These are phyloP conservation scores for Ptychobarbus kaznakovi DNA, from an alignment of 2,797 vertebrate species.

Conservation along the genomic window DNA sequence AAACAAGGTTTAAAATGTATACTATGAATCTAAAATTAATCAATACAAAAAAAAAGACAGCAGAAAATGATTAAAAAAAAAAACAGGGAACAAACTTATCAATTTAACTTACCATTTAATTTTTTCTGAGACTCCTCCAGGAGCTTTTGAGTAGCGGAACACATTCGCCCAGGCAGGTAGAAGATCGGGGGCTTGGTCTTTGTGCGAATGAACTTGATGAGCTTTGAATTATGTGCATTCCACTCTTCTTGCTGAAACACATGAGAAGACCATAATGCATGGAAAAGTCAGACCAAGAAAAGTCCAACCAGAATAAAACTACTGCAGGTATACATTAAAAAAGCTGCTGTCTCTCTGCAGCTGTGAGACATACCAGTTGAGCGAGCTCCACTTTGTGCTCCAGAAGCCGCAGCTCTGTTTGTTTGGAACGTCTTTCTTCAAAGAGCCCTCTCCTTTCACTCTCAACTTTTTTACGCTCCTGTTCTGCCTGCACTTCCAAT, in stretches of 20 bases:
- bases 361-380: conserved; percentile 86
- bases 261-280: background rate
- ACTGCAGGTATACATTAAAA: background rate
- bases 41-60: background rate
- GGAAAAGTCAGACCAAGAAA: background rate
- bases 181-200: conserved; percentile 96
- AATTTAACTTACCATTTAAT: conserved; percentile 87
- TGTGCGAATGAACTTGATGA: conserved; percentile 96
- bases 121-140: conserved; percentile 97
- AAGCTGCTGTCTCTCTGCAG: background rate
- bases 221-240: conserved; percentile 92
- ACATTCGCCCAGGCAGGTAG: conserved; percentile 94
- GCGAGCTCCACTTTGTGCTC: conserved; percentile 99
- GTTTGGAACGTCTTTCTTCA: conserved; percentile 96
- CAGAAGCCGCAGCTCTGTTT: conserved; percentile 94
- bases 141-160: conserved; percentile 93
- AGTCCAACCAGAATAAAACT: background rate
- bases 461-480: conserved; percentile 95
- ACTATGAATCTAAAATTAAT: background rate
- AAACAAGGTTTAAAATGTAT: background rate
- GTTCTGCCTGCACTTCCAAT: conserved; percentile 96
- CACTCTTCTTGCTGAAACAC: conserved; percentile 95
- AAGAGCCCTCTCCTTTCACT: conserved; percentile 94
- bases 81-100: background rate
- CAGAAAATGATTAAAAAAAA: too few species aligned